phyloP scores from a whole-genome alignment of 1,140 invertebrate genomes.

The Pantala flavescens region DNA sequence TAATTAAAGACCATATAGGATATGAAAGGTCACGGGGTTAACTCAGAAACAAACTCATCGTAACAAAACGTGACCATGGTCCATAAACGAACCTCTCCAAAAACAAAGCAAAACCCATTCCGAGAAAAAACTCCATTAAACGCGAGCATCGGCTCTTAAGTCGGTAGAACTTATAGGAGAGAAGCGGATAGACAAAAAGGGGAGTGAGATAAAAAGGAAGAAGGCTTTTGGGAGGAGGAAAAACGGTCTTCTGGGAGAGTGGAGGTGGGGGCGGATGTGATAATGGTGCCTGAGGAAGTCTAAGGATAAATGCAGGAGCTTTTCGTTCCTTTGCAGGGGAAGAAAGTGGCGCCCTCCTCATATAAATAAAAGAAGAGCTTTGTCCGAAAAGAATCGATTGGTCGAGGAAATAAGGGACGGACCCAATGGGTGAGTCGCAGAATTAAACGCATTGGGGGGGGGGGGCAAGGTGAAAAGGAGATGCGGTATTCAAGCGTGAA shows the following conservation, averaged over 20 bases:
- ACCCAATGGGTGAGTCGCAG: neutral
- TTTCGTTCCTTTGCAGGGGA: neutral
- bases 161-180: neutral
- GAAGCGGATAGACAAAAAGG: neutral
- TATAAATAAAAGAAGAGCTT: slow-evolving; percentile 10
- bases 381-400: neutral
- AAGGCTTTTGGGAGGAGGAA: neutral
- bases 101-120: too few species aligned
- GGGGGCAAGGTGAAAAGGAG: neutral
- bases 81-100: too few species aligned
- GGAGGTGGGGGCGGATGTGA: neutral
- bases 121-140: too few species aligned
- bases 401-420: neutral
- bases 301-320: neutral
- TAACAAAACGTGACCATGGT: too few species aligned
- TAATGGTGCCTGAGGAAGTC: neutral
- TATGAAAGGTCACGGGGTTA: too few species aligned
- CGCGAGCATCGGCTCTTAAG: too few species aligned
- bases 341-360: slow-evolving; percentile 6
- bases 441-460: slow-evolving; percentile 3
- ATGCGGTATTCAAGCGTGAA: neutral
- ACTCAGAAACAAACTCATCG: too few species aligned
- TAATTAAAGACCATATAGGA: too few species aligned
- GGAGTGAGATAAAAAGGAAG: neutral
- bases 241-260: neutral